Conservation (phyloP, 2,888 invertebrate genomes). For the Synanthedon tipuliformis region DNA sequence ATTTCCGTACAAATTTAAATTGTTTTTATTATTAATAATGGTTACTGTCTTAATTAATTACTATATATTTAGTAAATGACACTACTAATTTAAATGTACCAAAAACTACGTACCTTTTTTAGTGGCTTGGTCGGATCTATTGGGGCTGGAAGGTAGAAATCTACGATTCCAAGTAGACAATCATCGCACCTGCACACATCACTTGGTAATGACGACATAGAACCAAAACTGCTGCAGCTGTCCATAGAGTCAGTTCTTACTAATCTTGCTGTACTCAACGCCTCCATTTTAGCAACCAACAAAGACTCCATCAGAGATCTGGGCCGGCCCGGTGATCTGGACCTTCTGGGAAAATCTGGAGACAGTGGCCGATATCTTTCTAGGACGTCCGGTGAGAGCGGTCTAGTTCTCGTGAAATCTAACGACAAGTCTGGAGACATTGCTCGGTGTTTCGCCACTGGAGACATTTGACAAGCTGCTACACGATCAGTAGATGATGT, state of each 20-base stretch:
- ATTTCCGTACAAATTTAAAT: too few species aligned
- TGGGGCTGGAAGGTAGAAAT: slow-evolving; percentile 73
- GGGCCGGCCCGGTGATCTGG: slow-evolving; percentile 71
- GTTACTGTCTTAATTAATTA: too few species aligned
- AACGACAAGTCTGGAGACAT: slow-evolving; percentile 52
- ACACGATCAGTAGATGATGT: slow-evolving; percentile 54
- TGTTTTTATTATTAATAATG: too few species aligned
- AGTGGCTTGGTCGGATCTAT: slow-evolving; percentile 60
- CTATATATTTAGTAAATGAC: too few species aligned
- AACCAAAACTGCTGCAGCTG: slow-evolving; percentile 78
- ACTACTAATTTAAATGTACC: neutral
- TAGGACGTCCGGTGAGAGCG: slow-evolving; percentile 51
- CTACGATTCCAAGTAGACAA: slow-evolving; percentile 84
- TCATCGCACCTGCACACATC: slow-evolving; percentile 87
- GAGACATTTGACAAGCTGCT: slow-evolving; percentile 32
- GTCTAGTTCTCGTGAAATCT: slow-evolving; percentile 39
- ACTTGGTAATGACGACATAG: slow-evolving; percentile 75
- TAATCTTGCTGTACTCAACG: slow-evolving; percentile 70
- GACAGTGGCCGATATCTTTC: slow-evolving; percentile 45
- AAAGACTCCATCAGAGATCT: slow-evolving; percentile 85
- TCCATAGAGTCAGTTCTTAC: slow-evolving; percentile 83
- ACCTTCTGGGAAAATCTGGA: slow-evolving; percentile 54
- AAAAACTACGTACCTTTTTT: slow-evolving; percentile 71
- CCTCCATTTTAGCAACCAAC: slow-evolving; percentile 85
- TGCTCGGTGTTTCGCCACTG: slow-evolving; percentile 40